Percentiles rank a stretch among this genome's conserved stretches.
Conservation (phyloP, 2,888 invertebrate genomes). For the Eudemis profundana region DNA sequence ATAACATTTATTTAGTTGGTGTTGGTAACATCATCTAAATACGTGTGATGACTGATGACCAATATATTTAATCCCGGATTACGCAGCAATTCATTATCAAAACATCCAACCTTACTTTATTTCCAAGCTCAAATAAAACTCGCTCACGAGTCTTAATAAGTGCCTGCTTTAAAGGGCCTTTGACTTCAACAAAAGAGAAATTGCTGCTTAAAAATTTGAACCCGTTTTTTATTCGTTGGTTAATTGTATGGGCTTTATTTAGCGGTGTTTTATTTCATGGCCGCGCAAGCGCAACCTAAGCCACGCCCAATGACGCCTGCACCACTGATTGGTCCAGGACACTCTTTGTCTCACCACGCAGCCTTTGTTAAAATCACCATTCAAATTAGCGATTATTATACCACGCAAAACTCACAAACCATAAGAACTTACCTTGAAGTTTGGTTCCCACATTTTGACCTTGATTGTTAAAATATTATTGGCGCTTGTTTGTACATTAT, state of each 20-base stretch:
- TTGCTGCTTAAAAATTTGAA: conserved; percentile 44
- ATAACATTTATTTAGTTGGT: too few species aligned
- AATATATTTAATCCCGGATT: too few species aligned
- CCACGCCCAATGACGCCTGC: conserved; percentile 72
- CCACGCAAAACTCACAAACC: conserved; percentile 32
- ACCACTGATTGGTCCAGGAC: conserved; percentile 71
- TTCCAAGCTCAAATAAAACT: conserved; percentile 3
- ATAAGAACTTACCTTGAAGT: conserved; percentile 2
- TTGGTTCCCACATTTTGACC: conserved; percentile 21
- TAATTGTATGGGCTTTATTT: conserved; percentile 60
- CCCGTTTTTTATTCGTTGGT: conserved; percentile 67
- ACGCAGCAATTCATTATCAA: conserved; percentile 5
- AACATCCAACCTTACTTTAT: conserved; percentile 4
- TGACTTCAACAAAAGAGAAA: conserved; percentile 49
- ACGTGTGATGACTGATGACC: too few species aligned
- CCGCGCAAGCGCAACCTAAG: conserved; percentile 69
- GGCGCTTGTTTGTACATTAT: neutral
- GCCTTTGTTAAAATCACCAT: conserved; percentile 69
- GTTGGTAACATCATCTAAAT: too few species aligned
- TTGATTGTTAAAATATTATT: neutral
- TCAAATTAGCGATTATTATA: conserved; percentile 66
- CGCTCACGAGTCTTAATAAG: conserved; percentile 26
- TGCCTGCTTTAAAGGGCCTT: conserved; percentile 43
- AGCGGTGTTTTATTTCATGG: conserved; percentile 69
- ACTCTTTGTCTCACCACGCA: conserved; percentile 71